Conservation (phyloP, 2,113 vertebrate genomes). For the Eulacestoma nigropectus region DNA sequence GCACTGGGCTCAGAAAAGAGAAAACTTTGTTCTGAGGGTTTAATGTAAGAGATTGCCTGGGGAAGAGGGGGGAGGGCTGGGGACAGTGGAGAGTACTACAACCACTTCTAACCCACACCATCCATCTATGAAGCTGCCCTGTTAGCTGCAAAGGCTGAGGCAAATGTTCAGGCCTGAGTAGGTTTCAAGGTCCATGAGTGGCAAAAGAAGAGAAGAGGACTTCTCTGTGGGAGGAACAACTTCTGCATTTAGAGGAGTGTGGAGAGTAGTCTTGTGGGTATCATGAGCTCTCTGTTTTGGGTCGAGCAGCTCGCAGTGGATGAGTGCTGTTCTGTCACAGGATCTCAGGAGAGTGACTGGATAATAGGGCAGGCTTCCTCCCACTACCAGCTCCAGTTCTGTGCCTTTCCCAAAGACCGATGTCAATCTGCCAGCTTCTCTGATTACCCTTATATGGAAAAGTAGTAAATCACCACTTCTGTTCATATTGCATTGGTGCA, state of each 20-base stretch:
- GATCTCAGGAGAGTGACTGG: background rate
- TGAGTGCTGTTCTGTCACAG: background rate
- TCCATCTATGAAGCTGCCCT: background rate
- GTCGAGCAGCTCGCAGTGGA: background rate
- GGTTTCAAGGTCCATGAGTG: background rate
- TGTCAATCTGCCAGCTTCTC: background rate
- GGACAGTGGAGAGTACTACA: background rate
- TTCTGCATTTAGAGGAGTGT: background rate
- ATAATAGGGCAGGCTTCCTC: background rate
- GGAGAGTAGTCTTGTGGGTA: background rate
- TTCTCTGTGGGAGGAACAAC: background rate
- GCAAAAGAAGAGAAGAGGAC: background rate
- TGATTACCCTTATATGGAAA: background rate
- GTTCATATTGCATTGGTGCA: background rate
- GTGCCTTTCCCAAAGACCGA: background rate
- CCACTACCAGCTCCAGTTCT: background rate
- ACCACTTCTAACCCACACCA: background rate
- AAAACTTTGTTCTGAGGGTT: background rate
- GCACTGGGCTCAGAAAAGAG: background rate
- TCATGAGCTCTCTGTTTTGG: background rate
- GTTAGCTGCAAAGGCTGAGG: background rate
- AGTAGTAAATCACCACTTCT: background rate
- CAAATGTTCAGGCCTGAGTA: background rate
- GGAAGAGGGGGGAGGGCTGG: accelerated
- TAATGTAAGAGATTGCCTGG: background rate